phyloP scores from a whole-genome alignment of 2,113 vertebrate genomes.

The Datnioides undecimradiatus region DNA sequence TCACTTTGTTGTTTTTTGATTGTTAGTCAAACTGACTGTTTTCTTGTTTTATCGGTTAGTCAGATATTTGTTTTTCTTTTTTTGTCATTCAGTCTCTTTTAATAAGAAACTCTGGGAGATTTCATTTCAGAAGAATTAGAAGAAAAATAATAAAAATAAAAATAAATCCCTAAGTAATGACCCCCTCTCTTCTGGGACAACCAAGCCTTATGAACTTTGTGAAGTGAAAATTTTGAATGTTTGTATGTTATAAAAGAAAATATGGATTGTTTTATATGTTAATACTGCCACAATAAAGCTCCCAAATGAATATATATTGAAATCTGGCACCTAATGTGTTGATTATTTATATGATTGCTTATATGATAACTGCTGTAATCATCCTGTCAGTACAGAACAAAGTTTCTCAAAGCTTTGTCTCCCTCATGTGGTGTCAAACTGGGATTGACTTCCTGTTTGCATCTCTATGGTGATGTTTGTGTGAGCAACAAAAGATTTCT shows the following conservation, averaged over 20 bases:
- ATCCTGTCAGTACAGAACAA: not conserved
- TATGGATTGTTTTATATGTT: conserved; percentile 97
- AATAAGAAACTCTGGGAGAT: conserved; percentile 91
- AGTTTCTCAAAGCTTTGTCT: conserved; percentile 29
- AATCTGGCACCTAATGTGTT: conserved; percentile 22
- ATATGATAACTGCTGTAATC: not conserved
- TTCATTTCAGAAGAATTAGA: conserved; percentile 68
- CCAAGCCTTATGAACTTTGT: conserved; percentile 97
- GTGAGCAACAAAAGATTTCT: conserved; percentile 34
- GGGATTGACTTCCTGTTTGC: not conserved
- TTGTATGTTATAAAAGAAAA: conserved; percentile 93
- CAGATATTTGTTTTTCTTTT: conserved; percentile 60
- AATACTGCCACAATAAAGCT: conserved; percentile 94
- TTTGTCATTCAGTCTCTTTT: conserved; percentile 88
- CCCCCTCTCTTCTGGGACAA: conserved; percentile 87
- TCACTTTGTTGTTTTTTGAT: conserved; percentile 84
- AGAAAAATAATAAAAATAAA: conserved; percentile 3
- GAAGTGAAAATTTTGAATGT: conserved; percentile 93
- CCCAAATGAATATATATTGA: conserved; percentile 84
- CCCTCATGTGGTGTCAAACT: conserved; percentile 41
- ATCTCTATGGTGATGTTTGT: conserved; percentile 54
- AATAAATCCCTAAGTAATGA: conserved; percentile 67
- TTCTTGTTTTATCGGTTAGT: conserved; percentile 72
- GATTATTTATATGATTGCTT: conserved; percentile 3
- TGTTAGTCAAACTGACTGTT: conserved; percentile 68